Conservation (phyloP, 2,113 vertebrate species). For the Nibea albiflora region DNA sequence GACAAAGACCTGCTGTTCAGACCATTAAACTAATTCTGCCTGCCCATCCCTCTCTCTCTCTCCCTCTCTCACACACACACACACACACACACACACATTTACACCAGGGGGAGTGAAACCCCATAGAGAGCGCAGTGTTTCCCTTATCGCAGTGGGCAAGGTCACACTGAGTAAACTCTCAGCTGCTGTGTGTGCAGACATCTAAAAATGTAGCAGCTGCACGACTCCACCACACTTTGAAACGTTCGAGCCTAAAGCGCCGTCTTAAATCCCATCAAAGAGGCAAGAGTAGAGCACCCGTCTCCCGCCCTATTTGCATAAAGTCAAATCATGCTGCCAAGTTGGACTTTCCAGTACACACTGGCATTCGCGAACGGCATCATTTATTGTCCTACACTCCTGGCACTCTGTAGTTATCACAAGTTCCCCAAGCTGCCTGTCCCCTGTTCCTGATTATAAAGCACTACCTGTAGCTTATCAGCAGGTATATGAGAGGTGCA, state of each 20-base stretch:
- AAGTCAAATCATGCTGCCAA: constrained; percentile 70
- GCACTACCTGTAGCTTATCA: constrained; percentile 25
- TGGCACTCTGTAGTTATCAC: constrained; percentile 8
- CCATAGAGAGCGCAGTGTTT: constrained; percentile 65
- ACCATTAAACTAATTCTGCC: constrained; percentile 45
- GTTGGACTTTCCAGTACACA: constrained; percentile 37
- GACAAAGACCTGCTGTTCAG: constrained; percentile 67
- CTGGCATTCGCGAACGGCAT: constrained; percentile 32
- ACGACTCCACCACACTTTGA: constrained; percentile 14
- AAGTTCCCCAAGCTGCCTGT: constrained; percentile 7
- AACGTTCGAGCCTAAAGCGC: not conserved
- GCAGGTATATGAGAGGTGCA: not conserved
- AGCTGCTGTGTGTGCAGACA: constrained; percentile 58
- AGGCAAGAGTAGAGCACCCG: not conserved
- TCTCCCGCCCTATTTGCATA: constrained; percentile 61
- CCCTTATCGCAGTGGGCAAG: constrained; percentile 74
- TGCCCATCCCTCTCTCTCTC: constrained; percentile 12
- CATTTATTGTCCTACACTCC: not conserved
- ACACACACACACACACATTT: constrained; percentile 19
- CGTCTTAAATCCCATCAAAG: not conserved
- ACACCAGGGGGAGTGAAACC: constrained; percentile 26
- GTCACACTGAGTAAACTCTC: constrained; percentile 75
- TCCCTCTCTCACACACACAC: too few relatives aligned
- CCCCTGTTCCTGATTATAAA: not conserved
- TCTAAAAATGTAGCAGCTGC: constrained; percentile 59